Base-by-base conservation (phyloP, 2,888 invertebrate species). In the Parochlus steinenii region DNA sequence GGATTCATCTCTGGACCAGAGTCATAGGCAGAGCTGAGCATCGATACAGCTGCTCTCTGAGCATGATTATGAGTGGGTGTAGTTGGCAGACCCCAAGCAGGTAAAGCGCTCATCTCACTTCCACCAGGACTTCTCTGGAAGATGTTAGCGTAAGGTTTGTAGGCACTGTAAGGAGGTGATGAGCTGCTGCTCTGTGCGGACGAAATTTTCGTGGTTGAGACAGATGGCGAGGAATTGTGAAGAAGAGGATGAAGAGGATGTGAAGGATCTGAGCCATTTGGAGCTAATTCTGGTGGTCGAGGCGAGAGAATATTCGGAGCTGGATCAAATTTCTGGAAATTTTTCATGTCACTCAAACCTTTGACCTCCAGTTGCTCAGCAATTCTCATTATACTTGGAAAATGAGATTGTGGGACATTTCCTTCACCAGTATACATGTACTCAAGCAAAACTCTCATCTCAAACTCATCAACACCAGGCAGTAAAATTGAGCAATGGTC, bases 351-450 rank as follows among this genome's bases (percentile, higher is more conserved):
- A 43, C 70, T 71, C 41, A 71, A 55, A 11, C 71, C 71, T 47
- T 71, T 71, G 1, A 61, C 71, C 53, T 71, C 71, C 20, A 71
- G 55, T 50, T 71, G 70, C 49, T 71, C 71, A 10, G 71, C 71
- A 7, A 71, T 71, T 48, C 67, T 66, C 66, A 71, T 66, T 33
- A 71, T 71, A 38, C 70, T 63, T 22, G 70, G 70, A 45, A 71
- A 71, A 51, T 85, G 79, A 41, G 81, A 79, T 53, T 85, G 82
- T 8, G 80, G 79, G 10, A 90, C 81, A 52, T 86, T 86, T 15
- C 87, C 86, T 59, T 89, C 85, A 0, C 89, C 90, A 20, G 79
- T 74, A 56, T 90, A 90, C 85, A 90, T 89, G 55, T 86, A 90
- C 51, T 89, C 85, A 15, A 90, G 63, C 10, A 90, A 74, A 1